Conservation (phyloP, 2,797 vertebrate genomes). For the Sebastes steindachneri region DNA sequence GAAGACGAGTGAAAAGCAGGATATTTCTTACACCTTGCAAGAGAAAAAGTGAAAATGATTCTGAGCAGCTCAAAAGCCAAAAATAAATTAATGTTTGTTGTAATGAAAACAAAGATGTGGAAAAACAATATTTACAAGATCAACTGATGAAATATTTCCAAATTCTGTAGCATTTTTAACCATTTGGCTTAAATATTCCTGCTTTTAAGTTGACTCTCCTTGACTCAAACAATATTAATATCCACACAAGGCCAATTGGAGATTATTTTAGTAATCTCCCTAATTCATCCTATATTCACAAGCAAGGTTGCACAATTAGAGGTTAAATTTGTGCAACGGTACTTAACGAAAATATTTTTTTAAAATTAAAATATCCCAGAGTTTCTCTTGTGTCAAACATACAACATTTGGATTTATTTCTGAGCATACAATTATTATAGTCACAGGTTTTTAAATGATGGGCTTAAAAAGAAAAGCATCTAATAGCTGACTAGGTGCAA, state of each 20-base stretch:
- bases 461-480: not conserved
- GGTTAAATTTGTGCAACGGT: not conserved
- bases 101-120: not conserved
- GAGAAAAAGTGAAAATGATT: not conserved
- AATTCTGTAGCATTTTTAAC: not conserved
- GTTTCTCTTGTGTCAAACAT: not conserved
- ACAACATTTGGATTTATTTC: not conserved
- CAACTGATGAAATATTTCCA: not conserved
- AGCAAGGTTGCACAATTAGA: not conserved
- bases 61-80: not conserved
- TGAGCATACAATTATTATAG: not conserved
- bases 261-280: not conserved
- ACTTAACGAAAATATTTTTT: fast-evolving
- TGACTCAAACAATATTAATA: not conserved
- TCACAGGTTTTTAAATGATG: not conserved
- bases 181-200: not conserved
- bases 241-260: not conserved
- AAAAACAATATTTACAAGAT: not conserved
- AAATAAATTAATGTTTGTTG: not conserved
- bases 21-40: not conserved
- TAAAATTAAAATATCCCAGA: not conserved
- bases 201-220: not conserved
- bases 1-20: not conserved
- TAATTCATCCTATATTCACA: not conserved
- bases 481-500: not conserved